phyloP scores from a whole-genome alignment of 2,888 invertebrate species.

The Tricholauxania praeusta region DNA sequence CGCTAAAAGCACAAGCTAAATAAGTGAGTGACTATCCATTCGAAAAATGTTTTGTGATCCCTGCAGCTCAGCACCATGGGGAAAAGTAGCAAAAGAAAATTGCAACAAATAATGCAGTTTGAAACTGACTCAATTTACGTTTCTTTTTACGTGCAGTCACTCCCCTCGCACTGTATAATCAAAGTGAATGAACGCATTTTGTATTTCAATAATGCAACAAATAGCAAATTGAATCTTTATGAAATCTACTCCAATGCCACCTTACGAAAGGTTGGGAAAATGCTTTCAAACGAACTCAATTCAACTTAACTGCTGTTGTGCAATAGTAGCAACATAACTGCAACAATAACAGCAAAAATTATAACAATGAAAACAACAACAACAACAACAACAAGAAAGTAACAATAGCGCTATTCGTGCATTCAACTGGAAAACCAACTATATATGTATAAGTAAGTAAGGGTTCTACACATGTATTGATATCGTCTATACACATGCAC shows the following conservation, averaged over 20 bases:
- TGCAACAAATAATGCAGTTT: neutral
- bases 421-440: conserved; percentile 57
- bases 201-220: conserved; percentile 15
- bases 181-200: conserved; percentile 29
- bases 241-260: neutral
- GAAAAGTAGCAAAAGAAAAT: too few relatives aligned
- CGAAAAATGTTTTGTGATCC: too few relatives aligned
- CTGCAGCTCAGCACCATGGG: too few relatives aligned
- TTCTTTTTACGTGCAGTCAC: neutral
- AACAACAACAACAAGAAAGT: conserved; percentile 46
- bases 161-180: neutral
- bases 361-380: conserved; percentile 8
- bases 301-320: neutral
- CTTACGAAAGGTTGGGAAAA: neutral
- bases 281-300: conserved; percentile 22
- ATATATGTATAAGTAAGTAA: conserved; percentile 27
- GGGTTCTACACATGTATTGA: neutral
- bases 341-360: neutral
- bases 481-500: neutral
- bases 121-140: neutral
- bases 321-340: neutral
- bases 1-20: too few relatives aligned
- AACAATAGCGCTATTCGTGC: conserved; percentile 50
- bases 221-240: conserved; percentile 23
- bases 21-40: too few relatives aligned